Evolutionary conservation across 1,140 invertebrate species (phyloP).

Genomic region (Polypedilum vanderplanki): DNA sequence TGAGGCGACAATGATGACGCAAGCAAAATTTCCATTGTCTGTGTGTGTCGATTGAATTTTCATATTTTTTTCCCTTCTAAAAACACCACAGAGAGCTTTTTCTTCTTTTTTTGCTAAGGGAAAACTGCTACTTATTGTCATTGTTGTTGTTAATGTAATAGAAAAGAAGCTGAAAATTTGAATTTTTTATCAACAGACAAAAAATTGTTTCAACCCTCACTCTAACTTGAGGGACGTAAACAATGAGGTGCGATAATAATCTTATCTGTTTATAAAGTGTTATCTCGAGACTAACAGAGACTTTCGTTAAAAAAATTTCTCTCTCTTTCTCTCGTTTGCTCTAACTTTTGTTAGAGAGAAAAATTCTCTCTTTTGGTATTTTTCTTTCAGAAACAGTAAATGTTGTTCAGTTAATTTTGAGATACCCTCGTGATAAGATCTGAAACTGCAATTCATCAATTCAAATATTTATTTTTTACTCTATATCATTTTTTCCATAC

Average conservation of each 20-base stretch:
- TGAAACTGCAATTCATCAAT: not conserved
- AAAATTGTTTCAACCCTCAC: not conserved
- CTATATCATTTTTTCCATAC: too few relatives aligned
- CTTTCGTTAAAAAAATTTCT: too few relatives aligned
- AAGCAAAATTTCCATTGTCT: not conserved
- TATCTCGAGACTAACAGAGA: not conserved
- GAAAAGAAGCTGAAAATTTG: too few relatives aligned
- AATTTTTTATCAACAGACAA: too few relatives aligned
- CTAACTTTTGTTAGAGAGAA: too few relatives aligned
- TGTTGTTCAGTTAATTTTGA: not conserved
- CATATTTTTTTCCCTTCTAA: too few relatives aligned
- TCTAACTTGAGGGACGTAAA: not conserved
- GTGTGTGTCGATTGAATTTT: too few relatives aligned
- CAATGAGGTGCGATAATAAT: constrained; percentile 12
- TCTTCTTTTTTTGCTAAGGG: not conserved
- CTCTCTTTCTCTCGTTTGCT: too few relatives aligned
- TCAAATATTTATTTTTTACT: not conserved
- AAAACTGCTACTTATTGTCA: not conserved
- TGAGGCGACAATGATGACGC: constrained; percentile 1
- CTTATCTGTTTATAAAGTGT: not conserved
- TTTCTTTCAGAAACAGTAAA: not conserved
- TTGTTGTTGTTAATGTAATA: not conserved
- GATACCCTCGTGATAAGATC: not conserved
- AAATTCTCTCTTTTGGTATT: not conserved
- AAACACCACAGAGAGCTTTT: not conserved